Percentiles rank a stretch among this genome's conserved stretches.
phyloP scores from a whole-genome alignment of 2,113 vertebrate species.

The Polypterus bichir region DNA sequence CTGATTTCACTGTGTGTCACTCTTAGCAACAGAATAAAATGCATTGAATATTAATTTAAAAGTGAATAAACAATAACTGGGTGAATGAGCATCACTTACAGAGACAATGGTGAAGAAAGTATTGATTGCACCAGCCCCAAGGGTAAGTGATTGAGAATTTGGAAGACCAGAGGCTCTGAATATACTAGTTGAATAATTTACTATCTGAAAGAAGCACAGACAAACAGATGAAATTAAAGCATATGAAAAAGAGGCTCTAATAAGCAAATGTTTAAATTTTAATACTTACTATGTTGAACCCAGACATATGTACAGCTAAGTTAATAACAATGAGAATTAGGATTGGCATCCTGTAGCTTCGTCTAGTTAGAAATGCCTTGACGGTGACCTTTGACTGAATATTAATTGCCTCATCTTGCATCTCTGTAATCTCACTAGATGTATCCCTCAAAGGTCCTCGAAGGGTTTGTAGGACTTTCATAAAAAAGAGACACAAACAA shows the following conservation, averaged over 20 bases:
- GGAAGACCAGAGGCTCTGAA: conserved; percentile 35
- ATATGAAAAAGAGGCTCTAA: not conserved
- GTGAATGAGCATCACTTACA: conserved; percentile 23
- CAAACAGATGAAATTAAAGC: not conserved
- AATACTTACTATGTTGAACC: conserved; percentile 42
- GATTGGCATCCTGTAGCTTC: conserved; percentile 39
- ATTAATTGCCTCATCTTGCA: conserved; percentile 40
- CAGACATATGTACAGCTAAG: conserved; percentile 39
- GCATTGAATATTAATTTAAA: no score
- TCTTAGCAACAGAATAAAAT: no score
- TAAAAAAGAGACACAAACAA: not conserved
- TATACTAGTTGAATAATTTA: conserved; percentile 49
- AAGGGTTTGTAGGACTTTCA: conserved; percentile 28
- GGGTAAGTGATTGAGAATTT: conserved; percentile 39
- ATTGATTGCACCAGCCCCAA: conserved; percentile 39
- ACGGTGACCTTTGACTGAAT: conserved; percentile 35
- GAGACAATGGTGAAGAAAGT: conserved; percentile 45
- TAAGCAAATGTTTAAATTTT: not conserved
- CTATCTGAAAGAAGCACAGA: conserved; percentile 35
- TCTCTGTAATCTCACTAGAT: conserved; percentile 37
- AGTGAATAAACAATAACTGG: no score
- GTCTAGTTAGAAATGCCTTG: conserved; percentile 40
- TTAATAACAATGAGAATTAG: conserved; percentile 38
- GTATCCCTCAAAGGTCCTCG: conserved; percentile 26
- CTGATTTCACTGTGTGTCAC: no score